Percentiles rank a stretch among this genome's conserved stretches.
phyloP scores from a whole-genome alignment of 2,888 invertebrate genomes.

The Andricus quercusramuli region DNA sequence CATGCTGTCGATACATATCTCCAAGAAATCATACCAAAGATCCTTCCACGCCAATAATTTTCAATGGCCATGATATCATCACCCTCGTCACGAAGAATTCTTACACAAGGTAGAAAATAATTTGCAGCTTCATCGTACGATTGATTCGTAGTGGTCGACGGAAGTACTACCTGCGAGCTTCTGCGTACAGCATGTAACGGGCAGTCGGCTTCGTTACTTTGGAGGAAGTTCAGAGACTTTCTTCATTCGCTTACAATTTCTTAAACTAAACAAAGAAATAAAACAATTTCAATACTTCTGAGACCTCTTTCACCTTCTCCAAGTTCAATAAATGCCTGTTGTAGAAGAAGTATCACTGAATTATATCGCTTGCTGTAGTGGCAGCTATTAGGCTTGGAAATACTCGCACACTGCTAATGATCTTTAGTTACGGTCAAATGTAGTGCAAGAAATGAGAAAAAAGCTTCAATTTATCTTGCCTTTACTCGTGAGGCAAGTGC shows the following conservation, averaged over 20 bases:
- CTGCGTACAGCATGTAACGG: conserved; percentile 54
- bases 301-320: background rate
- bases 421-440: conserved; percentile 28
- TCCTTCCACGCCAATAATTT: conserved; percentile 66
- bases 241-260: conserved; percentile 43
- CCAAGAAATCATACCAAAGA: conserved; percentile 65
- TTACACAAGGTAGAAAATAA: conserved; percentile 62
- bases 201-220: conserved; percentile 46
- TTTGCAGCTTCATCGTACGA: conserved; percentile 59
- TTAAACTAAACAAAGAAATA: conserved; percentile 49
- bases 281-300: conserved; percentile 43
- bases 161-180: conserved; percentile 53
- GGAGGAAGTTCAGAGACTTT: conserved; percentile 36
- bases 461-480: conserved; percentile 26
- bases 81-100: conserved; percentile 63
- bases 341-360: conserved; percentile 7
- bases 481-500: background rate
- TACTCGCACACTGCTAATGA: conserved; percentile 21
- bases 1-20: conserved; percentile 61
- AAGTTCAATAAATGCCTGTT: conserved; percentile 11
- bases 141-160: conserved; percentile 55
- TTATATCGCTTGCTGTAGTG: background rate
- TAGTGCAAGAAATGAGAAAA: conserved; percentile 29
- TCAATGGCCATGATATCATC: conserved; percentile 67
- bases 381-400: conserved; percentile 32